These are phyloP conservation scores for Todus mexicanus DNA, from an alignment of 2,797 vertebrate genomes.

Conservation along the genomic window DNA sequence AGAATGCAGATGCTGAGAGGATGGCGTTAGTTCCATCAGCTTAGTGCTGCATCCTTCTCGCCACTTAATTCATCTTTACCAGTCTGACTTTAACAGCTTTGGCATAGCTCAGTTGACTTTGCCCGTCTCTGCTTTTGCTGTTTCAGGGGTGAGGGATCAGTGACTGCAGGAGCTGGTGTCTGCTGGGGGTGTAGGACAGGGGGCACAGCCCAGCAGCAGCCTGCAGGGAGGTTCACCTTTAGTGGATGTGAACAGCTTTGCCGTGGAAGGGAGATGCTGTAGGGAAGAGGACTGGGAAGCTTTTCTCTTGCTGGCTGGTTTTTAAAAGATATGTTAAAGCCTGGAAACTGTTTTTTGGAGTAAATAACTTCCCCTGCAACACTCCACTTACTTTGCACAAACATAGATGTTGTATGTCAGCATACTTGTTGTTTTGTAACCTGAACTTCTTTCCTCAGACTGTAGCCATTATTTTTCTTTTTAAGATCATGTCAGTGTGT, in stretches of 20 bases:
- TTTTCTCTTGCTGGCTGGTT: neutral
- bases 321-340: neutral
- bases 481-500: neutral
- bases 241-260: neutral
- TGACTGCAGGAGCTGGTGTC: neutral
- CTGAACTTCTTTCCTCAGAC: neutral
- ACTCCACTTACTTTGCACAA: neutral
- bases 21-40: neutral
- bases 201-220: neutral
- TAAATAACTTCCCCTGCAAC: neutral
- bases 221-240: neutral
- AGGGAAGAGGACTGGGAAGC: neutral
- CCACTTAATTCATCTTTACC: neutral
- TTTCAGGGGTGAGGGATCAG: fast-evolving
- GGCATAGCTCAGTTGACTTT: neutral
- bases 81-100: neutral
- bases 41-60: neutral
- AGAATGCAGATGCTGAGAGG: neutral
- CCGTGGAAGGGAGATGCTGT: neutral
- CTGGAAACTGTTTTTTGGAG: neutral
- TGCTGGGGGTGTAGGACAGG: neutral
- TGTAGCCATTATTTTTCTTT: neutral
- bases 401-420: neutral
- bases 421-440: neutral
- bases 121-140: neutral